A percentile compares a stretch with the other conserved stretches of the same genome.
Evolutionary conservation across 2,113 vertebrate genomes (phyloP).

Genomic region (Nibea albiflora): DNA sequence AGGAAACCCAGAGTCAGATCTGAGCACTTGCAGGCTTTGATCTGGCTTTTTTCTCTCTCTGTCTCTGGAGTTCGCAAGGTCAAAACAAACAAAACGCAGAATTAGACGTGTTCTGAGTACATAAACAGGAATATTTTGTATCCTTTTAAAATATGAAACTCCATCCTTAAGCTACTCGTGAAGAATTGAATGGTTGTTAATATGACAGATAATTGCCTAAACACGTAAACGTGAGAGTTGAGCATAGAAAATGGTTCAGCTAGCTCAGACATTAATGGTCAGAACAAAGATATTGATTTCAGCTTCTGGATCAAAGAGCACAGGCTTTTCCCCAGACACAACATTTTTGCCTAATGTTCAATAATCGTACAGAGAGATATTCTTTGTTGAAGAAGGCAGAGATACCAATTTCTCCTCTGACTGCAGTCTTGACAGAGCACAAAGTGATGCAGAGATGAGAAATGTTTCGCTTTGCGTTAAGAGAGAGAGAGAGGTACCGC

Average conservation of each 20-base stretch:
- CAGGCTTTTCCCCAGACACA: conserved; percentile 13
- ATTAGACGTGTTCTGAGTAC: conserved; percentile 21
- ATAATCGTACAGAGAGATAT: conserved; percentile 20
- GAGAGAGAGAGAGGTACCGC: neutral
- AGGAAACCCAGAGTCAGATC: conserved; percentile 50
- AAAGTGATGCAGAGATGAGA: conserved; percentile 28
- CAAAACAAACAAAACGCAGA: conserved; percentile 38
- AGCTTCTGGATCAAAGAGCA: conserved; percentile 39
- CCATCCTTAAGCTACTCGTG: neutral
- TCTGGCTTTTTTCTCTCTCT: conserved; percentile 6
- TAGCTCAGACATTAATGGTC: conserved; percentile 27
- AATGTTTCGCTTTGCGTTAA: conserved; percentile 43
- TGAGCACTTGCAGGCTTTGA: conserved; percentile 36
- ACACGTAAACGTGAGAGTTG: neutral
- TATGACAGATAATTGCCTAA: neutral
- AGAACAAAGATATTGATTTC: conserved; percentile 47
- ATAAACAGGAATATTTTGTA: neutral
- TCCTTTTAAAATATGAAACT: neutral
- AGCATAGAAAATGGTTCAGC: neutral
- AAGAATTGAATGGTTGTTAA: neutral
- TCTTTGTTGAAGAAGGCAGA: conserved; percentile 29
- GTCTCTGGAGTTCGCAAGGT: conserved; percentile 49
- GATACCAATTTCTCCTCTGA: conserved; percentile 35
- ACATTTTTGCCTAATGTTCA: conserved; percentile 34
- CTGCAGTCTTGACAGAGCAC: conserved; percentile 19